Base-by-base conservation (phyloP, 2,888 invertebrate species). In the Nowickia ferox region DNA sequence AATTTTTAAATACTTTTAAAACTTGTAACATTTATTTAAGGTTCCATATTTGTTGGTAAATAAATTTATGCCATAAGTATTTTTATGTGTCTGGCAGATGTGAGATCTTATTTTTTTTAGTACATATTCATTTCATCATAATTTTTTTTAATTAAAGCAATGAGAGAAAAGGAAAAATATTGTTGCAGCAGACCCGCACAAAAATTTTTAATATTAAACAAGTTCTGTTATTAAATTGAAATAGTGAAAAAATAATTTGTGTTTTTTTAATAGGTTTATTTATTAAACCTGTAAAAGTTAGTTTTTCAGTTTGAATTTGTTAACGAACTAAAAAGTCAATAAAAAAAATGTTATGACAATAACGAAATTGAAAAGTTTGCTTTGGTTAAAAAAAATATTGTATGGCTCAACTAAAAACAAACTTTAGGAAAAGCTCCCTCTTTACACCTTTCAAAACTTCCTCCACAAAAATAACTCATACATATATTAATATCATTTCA, bases 131-230 rank as follows among this genome's bases (percentile, higher is more conserved):
- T 40, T 59, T 59, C 0, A 40, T 40, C 8, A 59, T 38, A 38
- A 59, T 38, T 57, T 57, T 57, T 57, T 57, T 57, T 57, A 22
- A 22, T 55, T 30, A 57, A 57, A 57, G 2, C 30, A 51, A 30
- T 0, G 30, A 30, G 30, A 30, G 30, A 30, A 30, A 30, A 30
- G 4, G 9, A n/a, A 59, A 40, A 59, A 17, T 10, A 15, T 40
- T 38, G 2, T 40, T 59, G 3, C n/a, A 3, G 3, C n/a, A 3
- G n/a, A 40, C 4, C 10, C 30, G 6, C n/a, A 13, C 22, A 55
- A 13, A 55, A 3, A 22, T 30, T 30, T 19, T 19, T 19, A 10
- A 11, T 19, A 17, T 30, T 6, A 6, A 5, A 30, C 30, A 57
- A 30, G 30, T 57, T 15, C 30, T 30, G 30, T 30, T 30, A 30